A percentile compares a stretch with the other conserved stretches of the same genome.
Conservation (phyloP, 2,888 invertebrate species). For the Biston stratarius region DNA sequence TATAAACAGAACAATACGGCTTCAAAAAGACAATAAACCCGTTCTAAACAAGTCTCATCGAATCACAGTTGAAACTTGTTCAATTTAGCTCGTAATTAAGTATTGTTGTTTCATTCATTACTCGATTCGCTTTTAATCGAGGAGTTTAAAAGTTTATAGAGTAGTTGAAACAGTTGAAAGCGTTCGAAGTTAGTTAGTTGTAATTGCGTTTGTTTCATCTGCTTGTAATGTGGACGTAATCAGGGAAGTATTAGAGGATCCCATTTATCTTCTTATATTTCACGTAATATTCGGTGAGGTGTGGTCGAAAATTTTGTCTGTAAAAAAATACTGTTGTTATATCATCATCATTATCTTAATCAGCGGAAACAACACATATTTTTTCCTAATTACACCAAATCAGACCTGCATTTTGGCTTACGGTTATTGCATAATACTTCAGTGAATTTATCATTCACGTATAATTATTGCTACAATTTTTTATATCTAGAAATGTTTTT, state of each 20-base stretch:
- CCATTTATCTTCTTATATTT: too few species aligned
- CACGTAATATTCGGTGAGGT: too few species aligned
- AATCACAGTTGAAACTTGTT: constrained; percentile 58
- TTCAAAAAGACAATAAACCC: constrained; percentile 46
- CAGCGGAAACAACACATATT: too few species aligned
- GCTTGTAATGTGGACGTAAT: constrained; percentile 43
- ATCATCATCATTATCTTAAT: too few species aligned
- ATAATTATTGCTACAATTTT: too few species aligned
- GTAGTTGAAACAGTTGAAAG: constrained; percentile 37
- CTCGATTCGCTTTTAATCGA: constrained; percentile 71
- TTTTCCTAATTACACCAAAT: too few species aligned
- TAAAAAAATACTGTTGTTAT: too few species aligned
- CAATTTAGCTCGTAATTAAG: constrained; percentile 72
- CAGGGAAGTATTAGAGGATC: neutral
- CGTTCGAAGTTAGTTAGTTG: constrained; percentile 58
- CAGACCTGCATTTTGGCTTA: too few species aligned
- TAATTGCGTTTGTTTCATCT: constrained; percentile 56
- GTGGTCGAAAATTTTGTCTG: too few species aligned
- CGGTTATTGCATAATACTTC: too few species aligned
- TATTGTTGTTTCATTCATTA: constrained; percentile 72
- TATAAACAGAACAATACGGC: constrained; percentile 33
- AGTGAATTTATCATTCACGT: too few species aligned
- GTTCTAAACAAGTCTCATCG: constrained; percentile 54
- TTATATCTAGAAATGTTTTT: too few species aligned
- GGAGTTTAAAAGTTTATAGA: constrained; percentile 63